phyloP scores from a whole-genome alignment of 1,140 invertebrate species.

The Neuroterus valhalla region DNA sequence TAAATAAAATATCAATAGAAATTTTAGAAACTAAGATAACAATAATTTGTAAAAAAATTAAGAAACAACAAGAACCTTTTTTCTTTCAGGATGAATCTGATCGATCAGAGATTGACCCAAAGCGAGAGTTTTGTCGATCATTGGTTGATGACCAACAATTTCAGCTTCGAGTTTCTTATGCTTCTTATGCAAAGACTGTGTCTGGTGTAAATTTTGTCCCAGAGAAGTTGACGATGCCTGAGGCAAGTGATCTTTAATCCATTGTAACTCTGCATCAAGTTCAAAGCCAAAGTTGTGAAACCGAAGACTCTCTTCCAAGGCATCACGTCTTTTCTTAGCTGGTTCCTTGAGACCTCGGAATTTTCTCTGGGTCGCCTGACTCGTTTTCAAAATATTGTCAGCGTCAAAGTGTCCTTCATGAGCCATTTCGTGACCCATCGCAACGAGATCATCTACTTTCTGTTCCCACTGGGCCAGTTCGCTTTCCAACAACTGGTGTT shows the following conservation, averaged over 20 bases:
- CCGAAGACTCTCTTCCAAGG: conserved; percentile 89
- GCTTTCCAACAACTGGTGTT: conserved; percentile 87
- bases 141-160: conserved; percentile 86
- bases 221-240: conserved; percentile 85
- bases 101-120: conserved; percentile 83
- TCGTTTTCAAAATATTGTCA: conserved; percentile 87
- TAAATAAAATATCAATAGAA: not conserved
- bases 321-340: conserved; percentile 80
- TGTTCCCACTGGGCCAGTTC: conserved; percentile 87
- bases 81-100: conserved; percentile 84
- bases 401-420: conserved; percentile 96
- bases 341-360: conserved; percentile 80
- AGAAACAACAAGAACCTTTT: conserved; percentile 76
- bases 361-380: conserved; percentile 84
- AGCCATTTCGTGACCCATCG: conserved; percentile 91
- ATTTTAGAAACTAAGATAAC: not conserved
- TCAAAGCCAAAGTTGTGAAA: conserved; percentile 97
- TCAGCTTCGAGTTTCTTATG: conserved; percentile 92
- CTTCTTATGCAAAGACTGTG: conserved; percentile 94
- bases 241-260: conserved; percentile 93
- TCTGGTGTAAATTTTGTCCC: conserved; percentile 91
- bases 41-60: not conserved
- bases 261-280: conserved; percentile 94
- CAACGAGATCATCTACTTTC: conserved; percentile 84
- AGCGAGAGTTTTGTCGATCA: conserved; percentile 87